phyloP scores from a whole-genome alignment of 2,113 vertebrate genomes.

The Mus spicilegus region DNA sequence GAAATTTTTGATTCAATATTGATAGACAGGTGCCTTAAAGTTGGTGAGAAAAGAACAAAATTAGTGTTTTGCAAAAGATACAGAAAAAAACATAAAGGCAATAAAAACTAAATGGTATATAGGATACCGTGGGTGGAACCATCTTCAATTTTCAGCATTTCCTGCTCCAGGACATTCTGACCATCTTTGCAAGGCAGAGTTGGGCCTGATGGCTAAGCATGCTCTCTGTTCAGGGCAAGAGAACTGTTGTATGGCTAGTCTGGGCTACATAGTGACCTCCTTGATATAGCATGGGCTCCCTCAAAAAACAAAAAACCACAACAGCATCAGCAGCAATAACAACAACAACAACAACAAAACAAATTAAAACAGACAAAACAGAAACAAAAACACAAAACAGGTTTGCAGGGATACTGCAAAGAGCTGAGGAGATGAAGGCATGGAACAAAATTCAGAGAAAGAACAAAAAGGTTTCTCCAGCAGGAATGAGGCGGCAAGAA shows the following conservation, averaged over 20 bases:
- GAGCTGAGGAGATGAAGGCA: background rate
- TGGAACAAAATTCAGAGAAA: background rate
- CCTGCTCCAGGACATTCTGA: background rate
- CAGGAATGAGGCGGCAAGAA: background rate
- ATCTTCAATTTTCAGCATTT: background rate
- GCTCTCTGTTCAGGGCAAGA: background rate
- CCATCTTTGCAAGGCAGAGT: background rate
- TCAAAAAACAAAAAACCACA: background rate
- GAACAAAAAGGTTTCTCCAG: slow-evolving; percentile 60
- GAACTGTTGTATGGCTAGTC: background rate
- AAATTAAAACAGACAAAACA: background rate
- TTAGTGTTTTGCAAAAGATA: background rate
- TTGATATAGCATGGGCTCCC: background rate
- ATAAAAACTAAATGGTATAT: background rate
- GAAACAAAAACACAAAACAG: background rate
- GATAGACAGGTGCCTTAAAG: background rate
- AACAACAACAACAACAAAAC: background rate
- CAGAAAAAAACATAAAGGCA: background rate
- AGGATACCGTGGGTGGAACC: background rate
- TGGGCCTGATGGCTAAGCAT: background rate
- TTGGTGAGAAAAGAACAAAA: background rate
- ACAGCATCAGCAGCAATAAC: background rate
- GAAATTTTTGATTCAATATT: background rate
- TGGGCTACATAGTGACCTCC: background rate
- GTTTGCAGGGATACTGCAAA: background rate